These are phyloP conservation scores for Agapornis canus DNA, from an alignment of 2,797 vertebrate genomes.

Conservation along the genomic window DNA sequence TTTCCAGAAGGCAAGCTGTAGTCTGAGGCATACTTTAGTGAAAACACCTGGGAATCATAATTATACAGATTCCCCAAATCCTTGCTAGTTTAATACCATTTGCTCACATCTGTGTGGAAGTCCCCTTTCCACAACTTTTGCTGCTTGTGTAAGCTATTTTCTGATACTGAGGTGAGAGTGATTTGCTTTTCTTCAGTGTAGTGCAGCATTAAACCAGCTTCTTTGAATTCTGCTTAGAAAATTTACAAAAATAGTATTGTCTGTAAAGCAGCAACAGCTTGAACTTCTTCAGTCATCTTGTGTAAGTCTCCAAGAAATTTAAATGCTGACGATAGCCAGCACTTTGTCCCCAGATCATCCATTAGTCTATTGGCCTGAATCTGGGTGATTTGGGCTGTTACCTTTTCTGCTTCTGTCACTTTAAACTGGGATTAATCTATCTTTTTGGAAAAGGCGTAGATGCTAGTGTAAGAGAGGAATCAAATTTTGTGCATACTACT, in stretches of 20 bases:
- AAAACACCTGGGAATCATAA: neutral
- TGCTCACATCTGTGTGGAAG: neutral
- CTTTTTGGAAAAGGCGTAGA: neutral
- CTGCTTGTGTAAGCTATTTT: neutral
- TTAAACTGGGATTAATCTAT: neutral
- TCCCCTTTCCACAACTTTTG: neutral
- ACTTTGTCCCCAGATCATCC: neutral
- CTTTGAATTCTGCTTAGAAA: neutral
- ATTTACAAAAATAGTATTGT: neutral
- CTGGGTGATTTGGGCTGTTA: fast-evolving
- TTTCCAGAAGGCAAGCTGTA: neutral
- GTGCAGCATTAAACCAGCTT: neutral
- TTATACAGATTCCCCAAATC: neutral
- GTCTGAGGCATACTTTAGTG: neutral
- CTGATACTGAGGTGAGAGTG: neutral
- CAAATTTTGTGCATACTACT: neutral
- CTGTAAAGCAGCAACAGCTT: neutral
- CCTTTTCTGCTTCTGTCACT: neutral
- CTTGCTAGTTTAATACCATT: neutral
- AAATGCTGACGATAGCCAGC: neutral
- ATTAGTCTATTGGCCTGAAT: neutral
- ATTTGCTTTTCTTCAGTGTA: neutral
- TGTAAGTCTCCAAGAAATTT: neutral
- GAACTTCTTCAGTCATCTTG: neutral
- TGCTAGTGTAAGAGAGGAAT: neutral